Base-by-base conservation (phyloP, 64 coral and sea anemone genomes). In the Porites australiensis region DNA sequence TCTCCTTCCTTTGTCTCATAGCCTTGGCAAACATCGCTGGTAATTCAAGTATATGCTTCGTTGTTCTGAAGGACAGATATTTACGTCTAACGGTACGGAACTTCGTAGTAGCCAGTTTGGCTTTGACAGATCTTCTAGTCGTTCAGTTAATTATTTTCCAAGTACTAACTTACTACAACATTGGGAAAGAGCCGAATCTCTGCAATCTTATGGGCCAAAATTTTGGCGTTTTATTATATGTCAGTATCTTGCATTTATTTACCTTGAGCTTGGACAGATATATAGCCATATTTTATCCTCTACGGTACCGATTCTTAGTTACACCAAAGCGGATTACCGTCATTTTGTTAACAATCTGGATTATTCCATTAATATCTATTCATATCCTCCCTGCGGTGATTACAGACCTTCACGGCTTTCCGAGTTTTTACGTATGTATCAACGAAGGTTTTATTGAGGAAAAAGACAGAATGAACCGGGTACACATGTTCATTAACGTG, bases 211-310 rank as follows among this genome's bases (percentile, higher is more conserved):
- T 96, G 43, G 85, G 58, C 8, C 77, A 71, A 22, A 61, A 89
- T 15, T 88, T 93, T 79, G 73, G 60, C 5, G 65, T 57, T n/a
- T 52, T 88, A 55, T 44, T 96, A 44, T 93, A 96, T 53, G 71
- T 77, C 55, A 93, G 90, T 50, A 92, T 88, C 18, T 64, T 96
- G 50, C 95, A 96, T 67, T 85, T 96, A 78, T 96, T 96, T 74
- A 44, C 82, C 20, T 72, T 96, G 69, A 89, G 95, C 45, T 65
- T 86, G 16, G 95, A 96, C 55, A 83, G 86, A 53, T 93, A 96
- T 44, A 77, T 96, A n/a, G 95, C 95, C 5, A 82, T 96, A 44
- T 93, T 96, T 79, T 96, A 92, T 55, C 95, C 95, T 18, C 49
- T 96, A 69, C 77, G 79, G 21, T 96, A 96, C 64, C 44, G 60